Evolutionary conservation across 2,113 vertebrate genomes (phyloP).

Genomic region (Corapipo altera): DNA sequence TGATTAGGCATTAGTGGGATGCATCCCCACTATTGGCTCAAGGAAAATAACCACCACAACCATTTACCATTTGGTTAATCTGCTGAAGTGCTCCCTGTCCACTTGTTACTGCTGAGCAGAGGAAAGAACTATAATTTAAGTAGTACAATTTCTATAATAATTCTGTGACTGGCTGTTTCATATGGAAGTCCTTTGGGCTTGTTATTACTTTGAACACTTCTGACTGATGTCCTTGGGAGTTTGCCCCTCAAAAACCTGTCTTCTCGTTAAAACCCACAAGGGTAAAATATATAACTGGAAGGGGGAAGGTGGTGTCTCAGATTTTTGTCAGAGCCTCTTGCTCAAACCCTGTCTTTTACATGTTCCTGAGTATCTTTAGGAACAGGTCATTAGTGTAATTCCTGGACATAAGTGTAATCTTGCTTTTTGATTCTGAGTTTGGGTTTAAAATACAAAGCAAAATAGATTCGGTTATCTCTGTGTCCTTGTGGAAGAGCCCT

Average conservation of each 20-base stretch:
- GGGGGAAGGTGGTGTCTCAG: neutral
- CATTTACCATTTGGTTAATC: neutral
- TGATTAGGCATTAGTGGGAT: neutral
- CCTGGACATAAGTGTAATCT: neutral
- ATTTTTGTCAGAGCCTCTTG: neutral
- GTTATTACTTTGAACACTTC: neutral
- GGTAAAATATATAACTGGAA: neutral
- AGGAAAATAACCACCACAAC: neutral
- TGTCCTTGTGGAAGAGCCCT: neutral
- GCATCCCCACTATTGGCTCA: neutral
- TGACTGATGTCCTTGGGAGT: neutral
- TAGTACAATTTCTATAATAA: neutral
- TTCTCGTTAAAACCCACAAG: neutral
- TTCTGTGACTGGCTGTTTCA: neutral
- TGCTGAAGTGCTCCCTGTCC: neutral
- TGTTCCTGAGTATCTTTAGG: neutral
- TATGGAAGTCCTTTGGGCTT: neutral
- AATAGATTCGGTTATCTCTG: neutral
- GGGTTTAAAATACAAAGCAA: neutral
- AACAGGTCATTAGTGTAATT: neutral
- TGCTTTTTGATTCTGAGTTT: neutral
- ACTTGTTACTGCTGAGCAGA: neutral
- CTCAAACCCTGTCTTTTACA: neutral
- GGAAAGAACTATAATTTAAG: neutral
- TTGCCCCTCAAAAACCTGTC: neutral